phyloP scores from a whole-genome alignment of 2,113 vertebrate species.

The Clarias gariepinus region DNA sequence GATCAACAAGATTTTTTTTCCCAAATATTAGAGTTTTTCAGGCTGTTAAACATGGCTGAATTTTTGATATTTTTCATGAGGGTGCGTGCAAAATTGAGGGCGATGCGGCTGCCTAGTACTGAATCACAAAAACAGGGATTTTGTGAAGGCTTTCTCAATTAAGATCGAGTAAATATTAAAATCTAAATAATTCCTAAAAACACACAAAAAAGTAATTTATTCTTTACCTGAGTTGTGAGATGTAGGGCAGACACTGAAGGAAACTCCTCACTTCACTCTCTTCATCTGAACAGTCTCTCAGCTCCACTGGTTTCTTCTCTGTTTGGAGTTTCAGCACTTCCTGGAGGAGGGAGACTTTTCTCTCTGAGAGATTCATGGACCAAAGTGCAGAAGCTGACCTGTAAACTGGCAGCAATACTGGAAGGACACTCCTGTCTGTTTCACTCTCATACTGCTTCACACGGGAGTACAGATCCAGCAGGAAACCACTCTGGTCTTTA shows the following conservation, averaged over 20 bases:
- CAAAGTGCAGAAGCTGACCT: constrained; percentile 15
- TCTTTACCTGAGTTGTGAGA: constrained; percentile 32
- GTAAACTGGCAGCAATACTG: constrained; percentile 14
- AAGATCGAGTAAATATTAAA: too few relatives aligned
- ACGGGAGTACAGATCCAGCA: constrained; percentile 42
- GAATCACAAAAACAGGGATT: too few relatives aligned
- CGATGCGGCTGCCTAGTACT: too few relatives aligned
- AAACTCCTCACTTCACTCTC: too few relatives aligned
- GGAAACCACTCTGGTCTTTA: background rate
- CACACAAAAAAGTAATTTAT: background rate
- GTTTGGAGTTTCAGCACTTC: constrained; percentile 31
- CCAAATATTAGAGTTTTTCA: too few relatives aligned
- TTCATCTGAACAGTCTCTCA: background rate
- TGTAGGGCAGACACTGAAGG: too few relatives aligned
- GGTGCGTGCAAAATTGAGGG: too few relatives aligned
- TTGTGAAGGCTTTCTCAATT: too few relatives aligned
- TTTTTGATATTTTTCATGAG: too few relatives aligned
- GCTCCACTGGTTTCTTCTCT: constrained; percentile 17
- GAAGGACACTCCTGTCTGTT: constrained; percentile 4
- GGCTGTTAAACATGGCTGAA: too few relatives aligned
- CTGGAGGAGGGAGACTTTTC: constrained; percentile 34
- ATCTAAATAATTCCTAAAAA: too few relatives aligned
- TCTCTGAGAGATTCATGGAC: constrained; percentile 23
- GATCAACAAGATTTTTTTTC: too few relatives aligned
- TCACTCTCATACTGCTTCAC: constrained; percentile 23